phyloP scores from a whole-genome alignment of 2,888 invertebrate genomes.

The Chaetogeoica ovagalla region DNA sequence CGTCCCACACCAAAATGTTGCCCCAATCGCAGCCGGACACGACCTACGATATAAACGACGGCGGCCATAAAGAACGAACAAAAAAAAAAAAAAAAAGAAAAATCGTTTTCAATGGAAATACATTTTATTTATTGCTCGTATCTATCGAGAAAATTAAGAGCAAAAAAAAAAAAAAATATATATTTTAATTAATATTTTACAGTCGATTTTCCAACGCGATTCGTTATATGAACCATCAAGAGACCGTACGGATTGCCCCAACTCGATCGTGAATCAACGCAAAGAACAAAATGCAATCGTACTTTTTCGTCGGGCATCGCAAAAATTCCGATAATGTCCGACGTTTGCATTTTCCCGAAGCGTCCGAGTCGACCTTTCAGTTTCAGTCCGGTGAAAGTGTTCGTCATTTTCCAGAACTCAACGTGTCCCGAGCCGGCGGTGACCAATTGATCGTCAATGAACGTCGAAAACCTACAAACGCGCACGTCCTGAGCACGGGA shows the following conservation, averaged over 20 bases:
- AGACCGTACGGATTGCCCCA: no score
- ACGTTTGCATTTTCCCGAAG: constrained; percentile 90
- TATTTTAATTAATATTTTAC: no score
- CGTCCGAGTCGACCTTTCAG: constrained; percentile 84
- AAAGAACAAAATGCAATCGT: constrained; percentile 32
- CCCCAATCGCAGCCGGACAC: constrained; percentile 89
- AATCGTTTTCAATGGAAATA: no score
- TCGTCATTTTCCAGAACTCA: constrained; percentile 91
- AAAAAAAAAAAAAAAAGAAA: no score
- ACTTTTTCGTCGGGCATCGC: constrained; percentile 89
- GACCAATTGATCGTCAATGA: constrained; percentile 76
- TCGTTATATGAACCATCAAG: no score
- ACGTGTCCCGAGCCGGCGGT: constrained; percentile 71
- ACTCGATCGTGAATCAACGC: no score
- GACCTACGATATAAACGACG: constrained; percentile 62
- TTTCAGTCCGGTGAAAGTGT: constrained; percentile 88
- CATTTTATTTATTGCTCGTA: no score
- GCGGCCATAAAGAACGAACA: no score
- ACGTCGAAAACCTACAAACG: constrained; percentile 78
- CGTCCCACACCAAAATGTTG: constrained; percentile 89
- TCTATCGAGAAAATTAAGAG: no score
- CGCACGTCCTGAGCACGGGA: constrained; percentile 82
- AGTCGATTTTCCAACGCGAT: no score
- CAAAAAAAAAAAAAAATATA: no score
- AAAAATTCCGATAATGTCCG: constrained; percentile 81